Evolutionary conservation across 2,113 vertebrate species (phyloP).

Genomic region (Natator depressus): DNA sequence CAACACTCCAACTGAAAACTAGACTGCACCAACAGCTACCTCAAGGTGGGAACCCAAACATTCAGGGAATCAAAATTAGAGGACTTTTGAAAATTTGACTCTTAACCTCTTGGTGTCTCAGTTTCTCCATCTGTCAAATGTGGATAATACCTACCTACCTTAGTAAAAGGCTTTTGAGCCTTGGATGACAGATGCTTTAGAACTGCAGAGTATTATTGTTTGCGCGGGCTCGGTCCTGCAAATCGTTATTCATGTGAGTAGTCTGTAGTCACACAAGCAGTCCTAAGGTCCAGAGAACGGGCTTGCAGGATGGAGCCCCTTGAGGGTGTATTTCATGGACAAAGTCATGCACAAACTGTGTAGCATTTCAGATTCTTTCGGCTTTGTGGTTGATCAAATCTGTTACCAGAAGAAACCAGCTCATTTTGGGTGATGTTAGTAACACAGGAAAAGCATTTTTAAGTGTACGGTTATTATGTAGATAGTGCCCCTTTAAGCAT

Average conservation of each 20-base stretch:
- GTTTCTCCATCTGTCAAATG: background rate
- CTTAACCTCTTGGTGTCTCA: background rate
- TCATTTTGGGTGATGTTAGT: background rate
- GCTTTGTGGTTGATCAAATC: background rate
- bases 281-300: background rate
- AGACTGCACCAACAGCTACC: background rate
- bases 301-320: background rate
- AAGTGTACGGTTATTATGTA: background rate
- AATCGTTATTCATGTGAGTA: background rate
- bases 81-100: background rate
- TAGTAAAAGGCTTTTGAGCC: background rate
- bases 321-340: background rate
- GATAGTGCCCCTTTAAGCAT: slow-evolving; percentile 5
- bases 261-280: background rate
- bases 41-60: background rate
- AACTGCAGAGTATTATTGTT: background rate
- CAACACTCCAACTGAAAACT: background rate
- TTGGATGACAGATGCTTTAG: background rate
- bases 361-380: background rate
- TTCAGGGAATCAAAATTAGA: background rate
- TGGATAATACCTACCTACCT: background rate
- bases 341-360: background rate
- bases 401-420: background rate
- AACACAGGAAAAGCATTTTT: background rate
- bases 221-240: background rate